Evolutionary conservation across 2,113 vertebrate genomes (phyloP).

Genomic region (Grammomys dolichurus): DNA sequence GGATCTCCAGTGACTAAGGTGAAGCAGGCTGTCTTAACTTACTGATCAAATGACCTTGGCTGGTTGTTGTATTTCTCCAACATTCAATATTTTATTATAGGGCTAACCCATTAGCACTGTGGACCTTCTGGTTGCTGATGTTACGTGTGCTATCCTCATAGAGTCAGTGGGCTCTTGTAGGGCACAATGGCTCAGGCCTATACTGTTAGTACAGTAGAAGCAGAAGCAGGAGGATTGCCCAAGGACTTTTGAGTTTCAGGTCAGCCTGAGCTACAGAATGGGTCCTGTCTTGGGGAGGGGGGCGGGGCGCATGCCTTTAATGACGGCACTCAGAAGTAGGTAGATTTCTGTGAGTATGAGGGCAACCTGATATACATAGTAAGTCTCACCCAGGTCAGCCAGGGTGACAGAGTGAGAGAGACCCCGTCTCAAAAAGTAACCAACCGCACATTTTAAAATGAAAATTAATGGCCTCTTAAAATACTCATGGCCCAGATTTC

Average conservation of each 20-base stretch:
- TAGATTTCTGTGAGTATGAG: not conserved
- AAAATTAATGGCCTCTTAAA: conserved; percentile 20
- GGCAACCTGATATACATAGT: not conserved
- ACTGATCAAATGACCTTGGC: not conserved
- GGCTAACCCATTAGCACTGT: not conserved
- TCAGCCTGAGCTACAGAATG: not conserved
- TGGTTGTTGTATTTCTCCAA: conserved; percentile 24
- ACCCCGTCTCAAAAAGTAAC: not conserved
- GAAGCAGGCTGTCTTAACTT: conserved; percentile 34
- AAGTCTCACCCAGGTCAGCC: not conserved
- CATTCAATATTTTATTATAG: conserved; percentile 20
- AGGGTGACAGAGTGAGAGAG: not conserved
- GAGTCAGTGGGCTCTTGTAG: not conserved
- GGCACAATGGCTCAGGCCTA: not conserved
- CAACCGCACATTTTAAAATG: not conserved
- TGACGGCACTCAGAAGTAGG: not conserved
- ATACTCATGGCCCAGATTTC: conserved; percentile 48
- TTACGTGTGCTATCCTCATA: not conserved
- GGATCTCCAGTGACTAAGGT: conserved; percentile 21
- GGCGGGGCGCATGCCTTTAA: not conserved
- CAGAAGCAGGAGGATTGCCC: not conserved
- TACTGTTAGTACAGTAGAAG: not conserved
- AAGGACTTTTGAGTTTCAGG: not conserved
- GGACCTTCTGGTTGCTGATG: not conserved
- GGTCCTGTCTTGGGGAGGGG: not conserved